Base-by-base conservation (phyloP, 2,797 vertebrate genomes). In the Brachymystax lenok region DNA sequence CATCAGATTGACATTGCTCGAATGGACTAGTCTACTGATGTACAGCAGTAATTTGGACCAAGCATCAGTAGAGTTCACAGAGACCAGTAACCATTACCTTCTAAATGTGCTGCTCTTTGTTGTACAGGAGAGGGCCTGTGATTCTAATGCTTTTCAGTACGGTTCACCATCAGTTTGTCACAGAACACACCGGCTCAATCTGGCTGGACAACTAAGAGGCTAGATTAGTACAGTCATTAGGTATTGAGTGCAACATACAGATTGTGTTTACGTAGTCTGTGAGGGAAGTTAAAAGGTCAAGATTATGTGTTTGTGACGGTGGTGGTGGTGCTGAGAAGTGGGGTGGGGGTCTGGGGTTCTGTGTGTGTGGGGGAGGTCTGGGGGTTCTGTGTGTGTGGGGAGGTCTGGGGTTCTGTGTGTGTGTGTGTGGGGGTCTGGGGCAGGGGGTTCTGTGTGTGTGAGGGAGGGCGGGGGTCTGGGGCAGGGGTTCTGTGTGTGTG, bases 351-450 rank as follows among this genome's bases (percentile, higher is more conserved):
- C 33, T 33, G 33, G 33, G 30, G 33, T 33, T 33, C 33, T 33
- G 33, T 33, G 33, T 33, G 33, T 33, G 33, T 33, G 33, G 4
- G 30, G 4, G 27, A 2, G 27, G 27, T 28, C 27, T 28, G 27
- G 27, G 27, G 27, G 27, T 28, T 28, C 27, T 28, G 33, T 33
- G 33, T 33, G 30, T 5, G 30, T 33, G 30, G 6, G 35, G 4
- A 1, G 30, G 30, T 35, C 35, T 35, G 35, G 6, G 35, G 35
- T 35, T 35, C 35, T 35, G 35, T 35, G 35, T 35, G 35, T 30
- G 30, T 30, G 35, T 1, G 35, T 0, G 35, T 0, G 30, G 4
- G 30, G 0, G 4, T 0, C 0, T 3, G 30, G 30, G 30, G 4
- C n/a, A n/a, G n/a, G 30, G 30, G 30, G 30, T 33, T 33, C 30